Evolutionary conservation across 2,797 vertebrate species (phyloP).

Genomic region (Cygnus olor): DNA sequence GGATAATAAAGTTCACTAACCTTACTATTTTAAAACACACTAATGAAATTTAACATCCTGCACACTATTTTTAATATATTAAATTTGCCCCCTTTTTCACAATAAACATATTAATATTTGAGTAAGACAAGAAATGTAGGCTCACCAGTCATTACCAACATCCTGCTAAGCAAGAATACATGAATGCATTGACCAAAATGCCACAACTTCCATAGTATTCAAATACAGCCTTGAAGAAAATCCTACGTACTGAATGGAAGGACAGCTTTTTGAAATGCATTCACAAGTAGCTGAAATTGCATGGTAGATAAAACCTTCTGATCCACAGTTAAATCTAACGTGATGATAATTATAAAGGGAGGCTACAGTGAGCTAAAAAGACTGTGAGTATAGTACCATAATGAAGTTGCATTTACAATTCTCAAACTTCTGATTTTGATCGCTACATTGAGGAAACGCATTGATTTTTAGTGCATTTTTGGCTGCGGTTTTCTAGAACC

Average conservation of each 20-base stretch:
- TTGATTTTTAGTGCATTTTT: neutral
- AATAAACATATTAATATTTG: neutral
- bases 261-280: neutral
- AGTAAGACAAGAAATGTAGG: neutral
- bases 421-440: neutral
- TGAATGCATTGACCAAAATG: neutral
- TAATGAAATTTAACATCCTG: neutral
- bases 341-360: neutral
- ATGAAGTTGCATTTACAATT: neutral
- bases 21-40: neutral
- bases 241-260: neutral
- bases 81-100: neutral
- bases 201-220: neutral
- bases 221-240: neutral
- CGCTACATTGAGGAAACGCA: neutral
- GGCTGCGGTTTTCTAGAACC: fast-evolving
- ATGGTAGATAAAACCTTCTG: neutral
- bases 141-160: neutral
- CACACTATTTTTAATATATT: neutral
- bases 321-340: neutral
- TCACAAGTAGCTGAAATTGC: neutral
- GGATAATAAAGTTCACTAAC: neutral
- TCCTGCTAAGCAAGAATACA: neutral
- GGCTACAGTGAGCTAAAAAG: neutral
- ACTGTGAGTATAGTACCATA: neutral